Base-by-base conservation (phyloP, 2,888 invertebrate genomes). In the Diachrysia chrysitis region DNA sequence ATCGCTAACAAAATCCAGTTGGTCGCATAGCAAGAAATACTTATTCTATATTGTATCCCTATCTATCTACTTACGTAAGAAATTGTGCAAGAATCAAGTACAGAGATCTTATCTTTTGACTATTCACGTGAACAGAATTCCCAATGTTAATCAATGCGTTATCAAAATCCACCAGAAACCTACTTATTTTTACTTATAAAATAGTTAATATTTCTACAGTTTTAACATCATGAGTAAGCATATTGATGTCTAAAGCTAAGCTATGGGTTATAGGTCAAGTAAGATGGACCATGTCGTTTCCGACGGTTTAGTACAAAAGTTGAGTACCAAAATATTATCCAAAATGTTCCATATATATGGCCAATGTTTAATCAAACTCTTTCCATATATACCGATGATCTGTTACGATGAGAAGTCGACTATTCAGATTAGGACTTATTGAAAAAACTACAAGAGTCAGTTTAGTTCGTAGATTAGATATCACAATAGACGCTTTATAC, bases 301-400 rank as follows among this genome's bases (percentile, higher is more conserved):
- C 91, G 92, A 93, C 93, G 83, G 85, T 78, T 88, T 80, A 92
- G 90, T 94, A 94, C 92, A 94, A 94, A 94, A 93, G 76, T 89
- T 81, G 88, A 91, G 91, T 94, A 94, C 93, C 93, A 94, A 94
- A 93, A 94, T 93, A 93, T 88, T 90, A 92, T 91, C 87, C 89
- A 86, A 90, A 87, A 88, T 72, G 73, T 83, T 79, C 73, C 75
- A 64, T 80, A 76, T 57, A 69, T 79, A 83, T 76, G 74, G 80
- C 74, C 71, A 82, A 82, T 66, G 62, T 76, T 78, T 73, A 58
- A 32, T 17, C n/a, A 59, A 73, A 75, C 58, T 12, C 48, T 76
- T 64, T 56, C 69, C 71, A 71, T 76, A 82, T 58, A 67, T 51
- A 62, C 70, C 75, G 81, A 81, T 69, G 68, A 67, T 71, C 35